Percentiles rank a stretch among this genome's conserved stretches.
Evolutionary conservation across 2,888 invertebrate species (phyloP).

Genomic region (Siphonodentalium dalli): DNA sequence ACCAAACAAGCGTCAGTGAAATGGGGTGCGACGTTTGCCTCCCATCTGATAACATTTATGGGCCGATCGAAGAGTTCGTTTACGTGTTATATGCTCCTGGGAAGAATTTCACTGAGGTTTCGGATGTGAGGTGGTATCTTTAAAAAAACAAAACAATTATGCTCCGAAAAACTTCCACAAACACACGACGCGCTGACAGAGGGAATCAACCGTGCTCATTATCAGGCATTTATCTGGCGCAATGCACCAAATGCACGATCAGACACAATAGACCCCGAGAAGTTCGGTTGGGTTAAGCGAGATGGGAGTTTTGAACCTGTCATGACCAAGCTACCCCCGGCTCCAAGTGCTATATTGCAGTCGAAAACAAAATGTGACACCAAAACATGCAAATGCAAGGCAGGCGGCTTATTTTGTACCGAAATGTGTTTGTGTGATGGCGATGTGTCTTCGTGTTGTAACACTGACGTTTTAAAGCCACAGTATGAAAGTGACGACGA

Average conservation of each 20-base stretch:
- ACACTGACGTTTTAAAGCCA: no score
- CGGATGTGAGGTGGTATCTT: no score
- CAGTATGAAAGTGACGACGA: no score
- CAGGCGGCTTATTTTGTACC: no score
- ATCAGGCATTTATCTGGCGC: not conserved
- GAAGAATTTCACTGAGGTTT: not conserved
- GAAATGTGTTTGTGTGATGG: no score
- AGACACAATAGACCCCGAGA: not conserved
- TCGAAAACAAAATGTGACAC: no score
- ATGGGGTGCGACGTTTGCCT: no score
- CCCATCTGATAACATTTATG: not conserved
- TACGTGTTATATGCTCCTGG: not conserved
- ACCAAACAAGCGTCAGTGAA: no score
- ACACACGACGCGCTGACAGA: not conserved
- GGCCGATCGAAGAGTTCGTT: not conserved
- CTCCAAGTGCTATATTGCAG: slow-evolving; percentile 1
- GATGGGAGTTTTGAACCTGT: not conserved
- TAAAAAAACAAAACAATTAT: no score
- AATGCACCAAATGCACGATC: not conserved
- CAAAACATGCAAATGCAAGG: no score
- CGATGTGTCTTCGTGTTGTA: no score
- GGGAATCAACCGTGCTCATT: not conserved
- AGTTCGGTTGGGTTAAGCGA: slow-evolving; percentile 5
- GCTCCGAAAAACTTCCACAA: slow-evolving; percentile 6
- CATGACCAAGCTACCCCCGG: slow-evolving; percentile 3